Base-by-base conservation (phyloP, 2,797 vertebrate genomes). In the Danio aesculapii region DNA sequence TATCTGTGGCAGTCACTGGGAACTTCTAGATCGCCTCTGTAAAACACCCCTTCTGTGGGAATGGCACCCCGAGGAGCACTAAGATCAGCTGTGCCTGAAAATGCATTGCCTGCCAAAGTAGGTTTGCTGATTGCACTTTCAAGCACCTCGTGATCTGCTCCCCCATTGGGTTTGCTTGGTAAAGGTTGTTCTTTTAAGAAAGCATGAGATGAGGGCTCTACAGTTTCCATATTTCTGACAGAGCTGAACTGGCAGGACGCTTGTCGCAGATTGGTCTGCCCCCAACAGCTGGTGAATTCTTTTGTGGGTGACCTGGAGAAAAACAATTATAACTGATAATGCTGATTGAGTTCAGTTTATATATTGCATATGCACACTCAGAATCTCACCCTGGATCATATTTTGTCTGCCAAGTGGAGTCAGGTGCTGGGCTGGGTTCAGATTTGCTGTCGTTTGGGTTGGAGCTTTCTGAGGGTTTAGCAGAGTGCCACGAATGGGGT, bases 401-500 rank as follows among this genome's bases (percentile, higher is more conserved):
- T 72, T 91, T 91, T 6, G 92, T 86, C 70, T 95, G 94, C 95
- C 95, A 95, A 52, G 91, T 82, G 12, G 87, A 67, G 46, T 86
- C 83, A 0, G 89, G 57, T 17, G 89, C n/a, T 69, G 81, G 62
- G 53, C 46, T 58, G 30, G 53, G 39, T 50, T 89, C 90, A 81
- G 89, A 89, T 58, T 88, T 88, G 7, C 88, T 52, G 0, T 85
- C 44, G 82, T 95, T 94, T 0, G 90, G 76, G 50, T 16, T 39
- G 10, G 94, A 93, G 88, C 92, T 93, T 81, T 97, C 96, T 0
- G 93, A 95, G 89, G 96, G 93, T 92, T 97, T 98, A 90, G 95
- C 93, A 1, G 95, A 92, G 0, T 98, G 95, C 97, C 97, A 98
- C 68, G 97, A 96, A 84, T 96, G 95, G 12, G 96, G 97, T 84